Base-by-base conservation (phyloP, 2,113 vertebrate genomes). In the Accipiter cooperii region DNA sequence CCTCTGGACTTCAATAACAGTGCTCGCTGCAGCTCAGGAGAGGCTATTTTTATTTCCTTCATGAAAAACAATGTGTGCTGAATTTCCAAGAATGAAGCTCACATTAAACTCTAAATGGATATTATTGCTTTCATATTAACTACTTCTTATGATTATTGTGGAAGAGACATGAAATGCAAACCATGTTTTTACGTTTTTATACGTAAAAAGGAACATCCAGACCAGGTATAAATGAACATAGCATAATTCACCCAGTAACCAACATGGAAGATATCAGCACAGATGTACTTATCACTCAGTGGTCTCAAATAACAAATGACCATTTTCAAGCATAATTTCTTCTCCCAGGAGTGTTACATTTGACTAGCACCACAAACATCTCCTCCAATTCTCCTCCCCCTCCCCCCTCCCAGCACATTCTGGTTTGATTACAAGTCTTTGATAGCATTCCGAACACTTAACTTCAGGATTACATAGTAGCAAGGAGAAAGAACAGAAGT, bases 21-120 rank as follows among this genome's bases (percentile, higher is more conserved):
- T 2, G 0, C 28, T 17, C 2, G 0, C 11, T 20, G 21, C 51
- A 55, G 4, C 22, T 70, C 60, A 20, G 40, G 2, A 66, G 42
- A 42, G 40, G 38, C 0, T 2, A 3, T 4, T 58, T 36, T 38
- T 6, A 19, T 10, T 26, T 52, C 61, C 54, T 24, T 17, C 31
- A 22, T 9, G 38, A 78, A 63, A 82, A 70, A n/a, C 25, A 22
- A 13, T 1, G 2, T 2, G 2, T 1, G 64, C 11, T 77, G 46
- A 33, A 42, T 40, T 55, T 55, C 28, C 21, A 36, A 38, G 76
- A 51, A 24, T 2, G 24, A 64, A 58, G 65, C 26, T 70, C 15
- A 38, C 17, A 0, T 8, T 73, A 12, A 26, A 13, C 8, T 47
- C 25, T 12, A 29, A 40, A 24, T 12, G 49, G 25, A 4, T 33